These are phyloP conservation scores for Ceratotherium simum DNA, from an alignment of 2,113 vertebrate genomes.

Conservation along the genomic window DNA sequence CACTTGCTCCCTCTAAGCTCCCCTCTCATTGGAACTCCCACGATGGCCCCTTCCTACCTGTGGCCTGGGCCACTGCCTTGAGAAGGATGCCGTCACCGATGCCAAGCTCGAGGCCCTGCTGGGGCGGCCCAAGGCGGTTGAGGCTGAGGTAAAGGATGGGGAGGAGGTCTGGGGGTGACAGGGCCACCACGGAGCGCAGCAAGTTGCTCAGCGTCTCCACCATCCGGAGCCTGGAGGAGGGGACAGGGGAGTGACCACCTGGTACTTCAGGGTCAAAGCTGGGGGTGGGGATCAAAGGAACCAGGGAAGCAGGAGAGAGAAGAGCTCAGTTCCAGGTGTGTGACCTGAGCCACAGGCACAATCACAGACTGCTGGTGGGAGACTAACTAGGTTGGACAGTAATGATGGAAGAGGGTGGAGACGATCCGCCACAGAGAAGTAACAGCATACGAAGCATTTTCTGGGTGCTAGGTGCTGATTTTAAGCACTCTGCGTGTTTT, in stretches of 20 bases:
- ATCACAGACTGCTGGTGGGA: not conserved
- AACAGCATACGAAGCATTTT: accelerated
- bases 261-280: not conserved
- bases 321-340: accelerated
- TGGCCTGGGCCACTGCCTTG: conserved; percentile 94
- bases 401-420: accelerated
- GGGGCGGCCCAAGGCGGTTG: conserved; percentile 93
- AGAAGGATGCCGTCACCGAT: conserved; percentile 93
- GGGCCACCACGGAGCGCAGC: conserved; percentile 91
- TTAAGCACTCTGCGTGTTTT: not conserved
- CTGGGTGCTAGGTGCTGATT: accelerated
- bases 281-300: not conserved
- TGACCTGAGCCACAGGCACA: not conserved
- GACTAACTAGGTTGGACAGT: accelerated
- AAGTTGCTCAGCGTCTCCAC: conserved; percentile 94
- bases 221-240: conserved; percentile 90
- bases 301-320: not conserved
- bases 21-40: not conserved
- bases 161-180: conserved; percentile 89
- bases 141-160: conserved; percentile 94
- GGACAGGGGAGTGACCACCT: not conserved
- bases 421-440: accelerated
- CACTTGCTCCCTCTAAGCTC: not conserved
- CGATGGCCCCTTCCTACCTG: conserved; percentile 82
- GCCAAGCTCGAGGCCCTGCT: conserved; percentile 92